Evolutionary conservation across 2,113 vertebrate genomes (phyloP).

Genomic region (Casuarius casuarius): DNA sequence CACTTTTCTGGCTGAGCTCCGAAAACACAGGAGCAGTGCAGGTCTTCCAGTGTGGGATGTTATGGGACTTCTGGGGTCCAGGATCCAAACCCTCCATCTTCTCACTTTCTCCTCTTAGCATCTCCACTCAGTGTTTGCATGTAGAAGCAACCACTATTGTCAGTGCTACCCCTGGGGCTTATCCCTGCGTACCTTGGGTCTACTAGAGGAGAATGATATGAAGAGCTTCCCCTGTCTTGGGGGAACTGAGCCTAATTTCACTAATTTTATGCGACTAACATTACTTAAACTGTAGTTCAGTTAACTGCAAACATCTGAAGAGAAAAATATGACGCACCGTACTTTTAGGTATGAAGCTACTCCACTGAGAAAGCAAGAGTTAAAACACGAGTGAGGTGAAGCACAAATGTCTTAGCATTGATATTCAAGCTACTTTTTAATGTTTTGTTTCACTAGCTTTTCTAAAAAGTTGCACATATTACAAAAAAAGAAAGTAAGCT

Average conservation of each 20-base stretch:
- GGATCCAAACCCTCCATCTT: not conserved
- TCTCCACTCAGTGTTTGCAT: not conserved
- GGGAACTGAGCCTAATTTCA: not conserved
- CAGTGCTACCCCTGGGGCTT: not conserved
- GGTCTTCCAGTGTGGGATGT: not conserved
- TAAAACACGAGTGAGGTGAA: not conserved
- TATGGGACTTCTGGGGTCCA: not conserved
- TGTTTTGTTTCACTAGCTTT: not conserved
- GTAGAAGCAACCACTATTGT: not conserved
- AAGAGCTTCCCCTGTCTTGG: not conserved
- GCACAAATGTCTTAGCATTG: not conserved
- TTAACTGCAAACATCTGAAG: not conserved
- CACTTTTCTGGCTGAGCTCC: not conserved
- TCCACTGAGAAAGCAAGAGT: not conserved
- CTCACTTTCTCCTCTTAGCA: not conserved
- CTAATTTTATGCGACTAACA: not conserved
- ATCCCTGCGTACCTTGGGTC: not conserved
- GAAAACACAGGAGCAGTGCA: not conserved
- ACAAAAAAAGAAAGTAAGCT: not conserved
- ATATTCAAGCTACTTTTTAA: not conserved
- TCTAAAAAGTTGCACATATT: not conserved
- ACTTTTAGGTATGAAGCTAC: not conserved
- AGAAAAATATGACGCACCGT: not conserved
- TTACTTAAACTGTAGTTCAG: not conserved
- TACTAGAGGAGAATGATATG: not conserved